These are phyloP conservation scores for Troglohyphantes excavatus DNA, from an alignment of 2,888 invertebrate genomes.

Conservation along the genomic window DNA sequence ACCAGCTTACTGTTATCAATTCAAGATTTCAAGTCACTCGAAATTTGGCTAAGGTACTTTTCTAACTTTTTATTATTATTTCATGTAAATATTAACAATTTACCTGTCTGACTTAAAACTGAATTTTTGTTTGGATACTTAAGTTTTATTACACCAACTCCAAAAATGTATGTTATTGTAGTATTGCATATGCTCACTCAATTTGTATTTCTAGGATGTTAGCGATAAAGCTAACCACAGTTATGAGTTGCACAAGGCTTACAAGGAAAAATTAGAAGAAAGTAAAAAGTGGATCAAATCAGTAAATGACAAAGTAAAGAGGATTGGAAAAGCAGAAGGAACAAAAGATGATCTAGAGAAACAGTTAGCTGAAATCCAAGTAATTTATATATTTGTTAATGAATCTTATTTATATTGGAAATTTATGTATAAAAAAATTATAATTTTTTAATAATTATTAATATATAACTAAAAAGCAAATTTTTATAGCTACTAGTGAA, in stretches of 20 bases:
- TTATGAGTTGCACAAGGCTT: slow-evolving; percentile 91
- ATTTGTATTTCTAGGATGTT: slow-evolving; percentile 87
- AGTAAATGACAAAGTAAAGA: slow-evolving; percentile 91
- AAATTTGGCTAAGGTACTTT: slow-evolving; percentile 86
- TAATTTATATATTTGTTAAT: slow-evolving; percentile 67
- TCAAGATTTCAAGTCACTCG: slow-evolving; percentile 94
- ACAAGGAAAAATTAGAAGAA: slow-evolving; percentile 89
- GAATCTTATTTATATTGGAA: not conserved
- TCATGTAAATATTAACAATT: not conserved
- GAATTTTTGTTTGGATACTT: not conserved
- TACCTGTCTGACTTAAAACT: not conserved
- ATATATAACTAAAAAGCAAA: too few relatives aligned
- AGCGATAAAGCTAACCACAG: slow-evolving; percentile 94
- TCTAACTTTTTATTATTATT: not conserved
- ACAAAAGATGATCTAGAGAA: slow-evolving; percentile 90
- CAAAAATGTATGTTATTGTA: not conserved
- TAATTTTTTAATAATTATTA: too few relatives aligned
- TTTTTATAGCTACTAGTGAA: too few relatives aligned
- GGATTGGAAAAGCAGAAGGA: slow-evolving; percentile 90
- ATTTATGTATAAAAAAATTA: too few relatives aligned
- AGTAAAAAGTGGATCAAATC: slow-evolving; percentile 93
- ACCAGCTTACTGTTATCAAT: slow-evolving; percentile 92
- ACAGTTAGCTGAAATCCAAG: slow-evolving; percentile 86
- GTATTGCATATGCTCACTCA: not conserved
- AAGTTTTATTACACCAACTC: not conserved